Percentiles rank a stretch among this genome's conserved stretches.
These are phyloP conservation scores for Macrocentrus cingulum DNA, from an alignment of 1,140 invertebrate species.

Conservation along the genomic window DNA sequence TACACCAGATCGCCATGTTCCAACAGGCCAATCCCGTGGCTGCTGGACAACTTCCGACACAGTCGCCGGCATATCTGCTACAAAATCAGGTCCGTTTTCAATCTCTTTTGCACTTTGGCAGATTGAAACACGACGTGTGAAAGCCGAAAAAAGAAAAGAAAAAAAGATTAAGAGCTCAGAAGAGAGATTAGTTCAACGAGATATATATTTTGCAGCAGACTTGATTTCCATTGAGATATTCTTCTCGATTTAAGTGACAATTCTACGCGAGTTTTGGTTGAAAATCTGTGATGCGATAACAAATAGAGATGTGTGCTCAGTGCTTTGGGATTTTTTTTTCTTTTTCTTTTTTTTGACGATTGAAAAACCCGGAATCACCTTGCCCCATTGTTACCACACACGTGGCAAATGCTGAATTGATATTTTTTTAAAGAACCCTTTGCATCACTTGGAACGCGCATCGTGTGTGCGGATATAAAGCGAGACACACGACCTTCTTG, in stretches of 20 bases:
- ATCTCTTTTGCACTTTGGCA: conserved; percentile 19
- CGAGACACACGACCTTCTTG: conserved; percentile 43
- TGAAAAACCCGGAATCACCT: conserved; percentile 50
- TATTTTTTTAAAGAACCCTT: conserved; percentile 23
- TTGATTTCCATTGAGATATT: conserved; percentile 23
- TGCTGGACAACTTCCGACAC: conserved; percentile 62
- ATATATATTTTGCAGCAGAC: conserved; percentile 6
- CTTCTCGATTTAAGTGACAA: no score
- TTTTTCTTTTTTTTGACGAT: no score
- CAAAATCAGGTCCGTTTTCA: conserved; percentile 74
- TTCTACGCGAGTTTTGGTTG: background rate
- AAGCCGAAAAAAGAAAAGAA: background rate
- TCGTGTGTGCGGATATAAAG: conserved; percentile 18
- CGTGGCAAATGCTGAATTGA: conserved; percentile 43
- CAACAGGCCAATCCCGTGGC: conserved; percentile 60
- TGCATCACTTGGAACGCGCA: conserved; percentile 20
- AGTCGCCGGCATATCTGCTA: conserved; percentile 75
- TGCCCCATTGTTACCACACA: conserved; percentile 55
- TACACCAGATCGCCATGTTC: conserved; percentile 76
- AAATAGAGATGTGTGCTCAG: conserved; percentile 26
- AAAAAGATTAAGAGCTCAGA: no score
- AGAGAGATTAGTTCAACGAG: conserved; percentile 22
- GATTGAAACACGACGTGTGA: conserved; percentile 11
- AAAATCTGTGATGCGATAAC: no score
- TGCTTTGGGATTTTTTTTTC: conserved; percentile 22